Percentiles rank a stretch among this genome's conserved stretches.
phyloP scores from a whole-genome alignment of 23 tunicate genomes.

The Diplosoma virens region DNA sequence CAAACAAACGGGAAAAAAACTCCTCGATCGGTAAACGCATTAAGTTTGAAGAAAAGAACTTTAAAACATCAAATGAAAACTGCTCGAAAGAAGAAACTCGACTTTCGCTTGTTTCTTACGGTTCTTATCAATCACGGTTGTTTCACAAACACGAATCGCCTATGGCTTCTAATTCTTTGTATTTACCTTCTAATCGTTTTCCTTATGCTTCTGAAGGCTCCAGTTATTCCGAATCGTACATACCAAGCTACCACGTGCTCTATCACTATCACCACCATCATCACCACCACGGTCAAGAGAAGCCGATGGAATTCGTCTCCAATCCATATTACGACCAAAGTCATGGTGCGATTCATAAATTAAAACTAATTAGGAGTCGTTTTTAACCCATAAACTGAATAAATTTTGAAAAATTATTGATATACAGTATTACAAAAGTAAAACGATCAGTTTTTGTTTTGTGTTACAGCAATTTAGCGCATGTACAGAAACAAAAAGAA shows the following conservation, averaged over 20 bases:
- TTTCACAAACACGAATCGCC: not conserved
- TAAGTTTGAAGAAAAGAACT: not conserved
- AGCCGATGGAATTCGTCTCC: not conserved
- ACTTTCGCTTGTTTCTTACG: not conserved
- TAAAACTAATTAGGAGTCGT: no score
- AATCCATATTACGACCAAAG: slow-evolving; percentile 6
- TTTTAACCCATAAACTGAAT: no score
- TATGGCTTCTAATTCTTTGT: not conserved
- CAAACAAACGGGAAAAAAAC: not conserved
- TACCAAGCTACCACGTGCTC: slow-evolving; percentile 38
- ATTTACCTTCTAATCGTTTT: not conserved
- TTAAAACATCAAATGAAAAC: not conserved
- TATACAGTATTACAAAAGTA: no score
- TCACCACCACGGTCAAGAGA: slow-evolving; percentile 31
- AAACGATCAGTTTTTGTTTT: no score
- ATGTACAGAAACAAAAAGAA: not conserved
- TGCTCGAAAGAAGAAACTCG: not conserved
- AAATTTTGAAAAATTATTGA: no score
- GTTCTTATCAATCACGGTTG: not conserved
- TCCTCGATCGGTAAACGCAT: not conserved
- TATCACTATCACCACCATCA: slow-evolving; percentile 59
- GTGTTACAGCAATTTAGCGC: no score
- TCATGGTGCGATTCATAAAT: not conserved
- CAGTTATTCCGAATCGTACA: slow-evolving; percentile 2
- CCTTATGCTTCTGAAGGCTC: not conserved